These are phyloP conservation scores for Aramus guarauna DNA, from an alignment of 2,113 vertebrate genomes.

Conservation along the genomic window DNA sequence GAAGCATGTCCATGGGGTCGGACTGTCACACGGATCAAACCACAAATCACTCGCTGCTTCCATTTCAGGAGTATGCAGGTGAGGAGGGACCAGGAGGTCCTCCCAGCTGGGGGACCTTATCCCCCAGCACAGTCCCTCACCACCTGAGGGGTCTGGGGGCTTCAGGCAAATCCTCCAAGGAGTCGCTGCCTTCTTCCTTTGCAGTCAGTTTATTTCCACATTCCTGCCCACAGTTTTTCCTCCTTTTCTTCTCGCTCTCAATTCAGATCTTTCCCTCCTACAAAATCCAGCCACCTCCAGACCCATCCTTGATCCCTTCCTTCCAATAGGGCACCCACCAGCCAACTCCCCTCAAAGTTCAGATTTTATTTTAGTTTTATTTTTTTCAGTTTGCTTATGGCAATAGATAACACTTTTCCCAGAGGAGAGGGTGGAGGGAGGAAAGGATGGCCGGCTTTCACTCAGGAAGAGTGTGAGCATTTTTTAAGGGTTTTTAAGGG, in stretches of 20 bases:
- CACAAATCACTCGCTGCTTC: neutral
- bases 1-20: neutral
- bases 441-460: neutral
- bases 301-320: neutral
- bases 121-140: neutral
- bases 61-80: neutral
- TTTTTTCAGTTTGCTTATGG: neutral
- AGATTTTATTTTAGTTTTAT: neutral
- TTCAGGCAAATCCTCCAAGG: neutral
- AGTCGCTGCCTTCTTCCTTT: neutral
- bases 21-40: neutral
- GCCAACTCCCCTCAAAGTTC: neutral
- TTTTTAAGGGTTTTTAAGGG: fast-evolving
- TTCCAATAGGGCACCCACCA: neutral
- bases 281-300: neutral
- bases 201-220: neutral
- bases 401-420: neutral
- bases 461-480: fast-evolving
- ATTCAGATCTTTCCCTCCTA: neutral
- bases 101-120: too few relatives aligned
- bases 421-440: neutral
- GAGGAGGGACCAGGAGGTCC: neutral
- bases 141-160: neutral
- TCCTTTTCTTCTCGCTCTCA: neutral
- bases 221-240: neutral